Conservation (phyloP, 2,797 vertebrate species). For the Moxostoma hubbsi region DNA sequence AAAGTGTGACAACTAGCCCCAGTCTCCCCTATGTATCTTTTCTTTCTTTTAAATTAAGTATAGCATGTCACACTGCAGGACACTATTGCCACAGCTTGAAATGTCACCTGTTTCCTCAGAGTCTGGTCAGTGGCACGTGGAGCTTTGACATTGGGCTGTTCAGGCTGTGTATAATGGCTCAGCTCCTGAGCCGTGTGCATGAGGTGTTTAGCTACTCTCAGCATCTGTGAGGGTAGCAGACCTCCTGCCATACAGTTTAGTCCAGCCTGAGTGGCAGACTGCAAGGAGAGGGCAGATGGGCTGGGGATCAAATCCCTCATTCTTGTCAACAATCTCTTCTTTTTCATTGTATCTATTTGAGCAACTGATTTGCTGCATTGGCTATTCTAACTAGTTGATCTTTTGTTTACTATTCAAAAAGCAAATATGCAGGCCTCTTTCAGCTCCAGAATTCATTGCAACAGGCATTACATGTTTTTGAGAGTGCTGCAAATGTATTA, state of each 20-base stretch:
- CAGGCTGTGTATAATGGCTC: constrained; percentile 34
- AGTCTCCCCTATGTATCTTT: no score
- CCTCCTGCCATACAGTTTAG: constrained; percentile 55
- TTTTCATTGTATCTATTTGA: constrained; percentile 54
- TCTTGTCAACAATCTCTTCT: constrained; percentile 49
- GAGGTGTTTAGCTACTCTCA: constrained; percentile 22
- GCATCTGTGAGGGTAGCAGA: constrained; percentile 65
- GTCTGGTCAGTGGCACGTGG: constrained; percentile 8
- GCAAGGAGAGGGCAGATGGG: constrained; percentile 74
- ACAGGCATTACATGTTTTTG: no score
- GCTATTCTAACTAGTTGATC: constrained; percentile 40
- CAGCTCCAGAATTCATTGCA: no score
- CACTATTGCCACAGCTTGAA: no score
- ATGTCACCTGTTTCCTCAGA: constrained; percentile 12
- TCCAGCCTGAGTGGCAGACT: constrained; percentile 58
- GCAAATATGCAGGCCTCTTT: no score
- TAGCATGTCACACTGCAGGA: not conserved
- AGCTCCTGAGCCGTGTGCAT: constrained; percentile 41
- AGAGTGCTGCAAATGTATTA: no score
- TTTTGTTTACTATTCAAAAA: constrained; percentile 46
- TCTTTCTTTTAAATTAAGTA: no score
- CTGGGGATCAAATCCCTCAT: constrained; percentile 69
- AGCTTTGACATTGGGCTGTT: constrained; percentile 33
- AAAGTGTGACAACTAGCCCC: no score
- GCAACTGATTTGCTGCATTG: not conserved